phyloP scores from a whole-genome alignment of 37 sponge, comb jelly and placozoan species.

The Aphrocallistes beatrix region DNA sequence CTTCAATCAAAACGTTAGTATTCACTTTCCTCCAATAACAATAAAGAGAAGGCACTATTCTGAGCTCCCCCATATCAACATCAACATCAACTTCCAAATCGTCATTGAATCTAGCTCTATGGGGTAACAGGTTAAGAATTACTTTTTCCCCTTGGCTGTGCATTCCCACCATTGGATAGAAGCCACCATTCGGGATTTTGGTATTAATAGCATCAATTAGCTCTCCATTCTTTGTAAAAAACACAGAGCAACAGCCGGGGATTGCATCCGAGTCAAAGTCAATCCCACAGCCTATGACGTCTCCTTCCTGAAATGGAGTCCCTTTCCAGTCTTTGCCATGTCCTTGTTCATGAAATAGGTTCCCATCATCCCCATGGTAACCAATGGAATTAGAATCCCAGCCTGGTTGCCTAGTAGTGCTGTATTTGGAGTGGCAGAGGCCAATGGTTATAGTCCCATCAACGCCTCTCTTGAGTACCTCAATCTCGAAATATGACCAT shows the following conservation, averaged over 20 bases:
- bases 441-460: background rate
- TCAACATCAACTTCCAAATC: background rate
- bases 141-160: background rate
- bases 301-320: background rate
- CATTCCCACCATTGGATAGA: background rate
- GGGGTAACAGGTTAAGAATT: background rate
- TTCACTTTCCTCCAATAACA: background rate
- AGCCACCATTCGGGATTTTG: background rate
- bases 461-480: background rate
- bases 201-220: background rate
- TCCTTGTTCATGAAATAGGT: background rate
- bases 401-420: background rate
- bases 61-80: background rate
- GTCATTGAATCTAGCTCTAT: background rate
- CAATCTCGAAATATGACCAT: slow-evolving; percentile 17
- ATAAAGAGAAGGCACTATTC: background rate
- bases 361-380: slow-evolving; percentile 19
- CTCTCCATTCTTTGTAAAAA: slow-evolving; percentile 10
- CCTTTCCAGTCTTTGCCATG: background rate
- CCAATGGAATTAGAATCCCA: background rate
- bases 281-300: background rate
- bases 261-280: background rate
- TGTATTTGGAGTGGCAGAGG: background rate
- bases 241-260: background rate
- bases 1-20: background rate